These are phyloP conservation scores for Bombus polaris DNA, from an alignment of 1,140 invertebrate species.

Conservation along the genomic window DNA sequence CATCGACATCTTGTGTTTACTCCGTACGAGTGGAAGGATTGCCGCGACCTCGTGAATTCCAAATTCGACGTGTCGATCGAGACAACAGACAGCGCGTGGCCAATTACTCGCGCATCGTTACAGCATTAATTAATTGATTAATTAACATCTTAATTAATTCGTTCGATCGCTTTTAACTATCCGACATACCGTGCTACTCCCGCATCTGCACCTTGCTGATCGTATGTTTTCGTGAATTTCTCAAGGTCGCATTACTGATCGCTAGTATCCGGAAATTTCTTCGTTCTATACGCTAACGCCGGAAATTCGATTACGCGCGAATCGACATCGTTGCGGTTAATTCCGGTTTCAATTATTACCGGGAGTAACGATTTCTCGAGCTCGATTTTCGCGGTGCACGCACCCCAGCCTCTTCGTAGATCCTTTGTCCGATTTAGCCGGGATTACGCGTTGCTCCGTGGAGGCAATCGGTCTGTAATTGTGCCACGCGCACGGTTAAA, in stretches of 20 bases:
- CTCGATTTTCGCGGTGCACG: conserved; percentile 15
- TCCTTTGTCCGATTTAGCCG: conserved; percentile 40
- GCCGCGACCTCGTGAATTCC: conserved; percentile 42
- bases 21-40: conserved; percentile 21
- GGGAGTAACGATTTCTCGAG: conserved; percentile 27
- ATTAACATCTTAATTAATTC: conserved; percentile 47
- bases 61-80: conserved; percentile 46
- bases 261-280: neutral
- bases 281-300: neutral
- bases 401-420: conserved; percentile 9
- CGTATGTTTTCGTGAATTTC: too few relatives aligned
- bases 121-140: conserved; percentile 45
- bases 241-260: neutral
- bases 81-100: conserved; percentile 50
- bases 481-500: conserved; percentile 47
- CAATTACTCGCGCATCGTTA: conserved; percentile 52
- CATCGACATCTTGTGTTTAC: conserved; percentile 36
- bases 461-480: conserved; percentile 48
- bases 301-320: conserved; percentile 10
- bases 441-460: conserved; percentile 58
- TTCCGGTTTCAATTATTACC: conserved; percentile 27
- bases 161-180: conserved; percentile 7
- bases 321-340: conserved; percentile 5
- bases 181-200: neutral
- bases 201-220: neutral